phyloP scores from a whole-genome alignment of 2,113 vertebrate species.

The Rutilus rutilus region DNA sequence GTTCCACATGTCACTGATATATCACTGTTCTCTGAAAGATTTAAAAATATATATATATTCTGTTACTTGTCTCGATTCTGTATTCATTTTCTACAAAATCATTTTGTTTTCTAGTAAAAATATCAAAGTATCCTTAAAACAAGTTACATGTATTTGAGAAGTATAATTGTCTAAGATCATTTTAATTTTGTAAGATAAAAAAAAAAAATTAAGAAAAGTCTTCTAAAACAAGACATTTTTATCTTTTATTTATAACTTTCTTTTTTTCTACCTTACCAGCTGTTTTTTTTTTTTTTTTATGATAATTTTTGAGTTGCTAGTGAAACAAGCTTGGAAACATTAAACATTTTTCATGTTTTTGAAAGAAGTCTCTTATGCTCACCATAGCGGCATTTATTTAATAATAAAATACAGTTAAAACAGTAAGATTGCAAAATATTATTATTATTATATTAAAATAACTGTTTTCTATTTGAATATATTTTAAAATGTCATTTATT shows the following conservation, averaged over 20 bases:
- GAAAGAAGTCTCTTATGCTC: too few relatives aligned
- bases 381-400: too few relatives aligned
- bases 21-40: conserved; percentile 60
- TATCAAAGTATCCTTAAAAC: background rate
- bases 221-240: background rate
- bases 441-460: too few relatives aligned
- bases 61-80: background rate
- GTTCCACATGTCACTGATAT: conserved; percentile 73
- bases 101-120: background rate
- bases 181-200: background rate
- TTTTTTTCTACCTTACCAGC: background rate
- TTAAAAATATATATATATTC: background rate
- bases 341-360: too few relatives aligned
- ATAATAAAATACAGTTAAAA: too few relatives aligned
- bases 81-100: background rate
- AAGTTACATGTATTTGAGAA: background rate
- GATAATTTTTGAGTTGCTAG: too few relatives aligned
- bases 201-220: background rate
- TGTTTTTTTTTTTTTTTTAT: background rate
- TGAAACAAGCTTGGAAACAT: too few relatives aligned
- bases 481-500: too few relatives aligned
- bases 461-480: too few relatives aligned
- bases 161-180: background rate
- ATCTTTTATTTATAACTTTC: background rate
- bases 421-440: too few relatives aligned